Conservation (phyloP, 2,113 vertebrate genomes). For the Plecotus auritus region DNA sequence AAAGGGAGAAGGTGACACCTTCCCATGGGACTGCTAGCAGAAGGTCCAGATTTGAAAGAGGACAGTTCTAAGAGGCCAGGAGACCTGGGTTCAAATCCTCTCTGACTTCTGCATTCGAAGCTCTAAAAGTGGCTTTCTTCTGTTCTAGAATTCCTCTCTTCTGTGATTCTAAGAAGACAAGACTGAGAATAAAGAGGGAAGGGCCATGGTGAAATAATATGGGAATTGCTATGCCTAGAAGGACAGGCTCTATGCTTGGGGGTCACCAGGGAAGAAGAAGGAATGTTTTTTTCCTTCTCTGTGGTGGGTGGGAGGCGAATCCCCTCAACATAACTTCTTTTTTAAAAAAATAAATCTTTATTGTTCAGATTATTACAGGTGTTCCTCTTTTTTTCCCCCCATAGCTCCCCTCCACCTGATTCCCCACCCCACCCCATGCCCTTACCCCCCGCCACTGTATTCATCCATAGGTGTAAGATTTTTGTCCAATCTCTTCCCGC, state of each 20-base stretch:
- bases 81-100: neutral
- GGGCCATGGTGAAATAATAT: neutral
- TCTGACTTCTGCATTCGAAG: neutral
- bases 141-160: neutral
- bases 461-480: no score
- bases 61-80: neutral
- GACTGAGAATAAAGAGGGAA: neutral
- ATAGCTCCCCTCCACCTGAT: no score
- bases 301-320: neutral
- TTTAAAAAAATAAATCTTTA: no score
- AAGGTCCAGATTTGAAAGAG: neutral
- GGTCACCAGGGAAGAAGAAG: neutral
- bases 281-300: neutral
- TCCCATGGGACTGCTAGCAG: neutral
- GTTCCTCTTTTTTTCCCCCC: no score
- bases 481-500: no score
- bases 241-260: neutral
- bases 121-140: neutral
- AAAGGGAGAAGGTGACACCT: neutral
- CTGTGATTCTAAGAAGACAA: neutral
- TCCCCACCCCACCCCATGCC: no score
- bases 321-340: neutral
- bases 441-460: no score
- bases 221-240: neutral
- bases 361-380: no score